Percentiles rank a stretch among this genome's conserved stretches.
phyloP scores from a whole-genome alignment of 2,113 vertebrate species.

The Odontesthes bonariensis region DNA sequence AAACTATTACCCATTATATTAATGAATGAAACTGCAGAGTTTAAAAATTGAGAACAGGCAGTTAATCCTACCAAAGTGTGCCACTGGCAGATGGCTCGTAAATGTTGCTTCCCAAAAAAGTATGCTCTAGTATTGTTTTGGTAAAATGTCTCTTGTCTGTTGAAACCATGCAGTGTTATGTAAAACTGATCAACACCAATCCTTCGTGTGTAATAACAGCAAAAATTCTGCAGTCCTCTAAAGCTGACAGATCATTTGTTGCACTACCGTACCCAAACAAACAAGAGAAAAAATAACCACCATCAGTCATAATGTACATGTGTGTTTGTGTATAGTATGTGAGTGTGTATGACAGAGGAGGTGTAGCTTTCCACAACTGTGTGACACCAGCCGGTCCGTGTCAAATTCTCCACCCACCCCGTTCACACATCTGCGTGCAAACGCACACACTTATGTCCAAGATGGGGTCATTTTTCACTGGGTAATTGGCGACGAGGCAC shows the following conservation, averaged over 20 bases:
- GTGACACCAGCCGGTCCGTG: constrained; percentile 66
- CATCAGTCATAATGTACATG: constrained; percentile 37
- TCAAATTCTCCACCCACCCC: constrained; percentile 54
- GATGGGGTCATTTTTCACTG: constrained; percentile 79
- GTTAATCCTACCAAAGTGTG: not conserved
- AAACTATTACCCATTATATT: constrained; percentile 4
- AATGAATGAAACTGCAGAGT: not conserved
- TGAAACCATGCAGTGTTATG: constrained; percentile 4
- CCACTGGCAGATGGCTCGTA: constrained; percentile 11
- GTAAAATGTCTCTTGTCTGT: not conserved
- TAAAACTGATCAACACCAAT: constrained; percentile 19
- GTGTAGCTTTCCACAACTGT: constrained; percentile 40
- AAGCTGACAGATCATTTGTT: constrained; percentile 39
- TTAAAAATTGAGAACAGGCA: not conserved
- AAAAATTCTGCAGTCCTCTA: constrained; percentile 10
- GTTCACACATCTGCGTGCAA: constrained; percentile 37
- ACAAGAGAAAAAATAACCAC: constrained; percentile 1
- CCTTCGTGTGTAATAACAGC: constrained; percentile 5
- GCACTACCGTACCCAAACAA: constrained; percentile 22
- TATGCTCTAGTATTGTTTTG: not conserved
- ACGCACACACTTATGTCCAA: constrained; percentile 45
- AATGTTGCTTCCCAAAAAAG: not conserved
- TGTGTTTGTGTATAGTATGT: constrained; percentile 13
- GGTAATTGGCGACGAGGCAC: constrained; percentile 81
- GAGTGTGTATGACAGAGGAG: constrained; percentile 18